A percentile compares a stretch with the other conserved stretches of the same genome.
phyloP scores from a whole-genome alignment of 2,113 vertebrate genomes.

The Coptodon bakossiorum region DNA sequence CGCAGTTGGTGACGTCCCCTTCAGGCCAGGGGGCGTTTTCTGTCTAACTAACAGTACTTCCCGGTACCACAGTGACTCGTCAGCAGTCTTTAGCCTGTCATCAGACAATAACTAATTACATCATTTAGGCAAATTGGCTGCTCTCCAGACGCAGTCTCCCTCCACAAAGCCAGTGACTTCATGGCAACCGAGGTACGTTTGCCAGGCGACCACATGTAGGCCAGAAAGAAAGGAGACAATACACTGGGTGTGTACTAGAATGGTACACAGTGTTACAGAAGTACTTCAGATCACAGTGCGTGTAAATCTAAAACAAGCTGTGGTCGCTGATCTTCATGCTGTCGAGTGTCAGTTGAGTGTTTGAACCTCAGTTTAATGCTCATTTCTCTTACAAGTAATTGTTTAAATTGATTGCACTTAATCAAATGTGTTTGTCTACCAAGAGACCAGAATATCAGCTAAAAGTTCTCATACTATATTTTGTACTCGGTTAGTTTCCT shows the following conservation, averaged over 20 bases:
- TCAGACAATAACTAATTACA: constrained; percentile 23
- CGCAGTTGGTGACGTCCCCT: constrained; percentile 12
- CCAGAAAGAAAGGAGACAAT: not conserved
- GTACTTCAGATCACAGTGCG: not conserved
- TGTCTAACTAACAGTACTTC: not conserved
- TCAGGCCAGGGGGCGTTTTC: not conserved
- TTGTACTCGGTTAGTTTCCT: not conserved
- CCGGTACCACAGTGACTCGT: not conserved
- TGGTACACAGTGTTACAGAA: not conserved
- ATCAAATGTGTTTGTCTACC: not conserved
- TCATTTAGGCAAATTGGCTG: constrained; percentile 13
- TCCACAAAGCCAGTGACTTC: constrained; percentile 30
- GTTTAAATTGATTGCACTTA: not conserved
- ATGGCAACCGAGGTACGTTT: not conserved
- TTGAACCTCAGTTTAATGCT: not conserved
- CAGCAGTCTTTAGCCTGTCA: not conserved
- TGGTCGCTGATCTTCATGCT: not conserved
- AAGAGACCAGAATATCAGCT: not conserved
- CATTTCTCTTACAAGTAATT: not conserved
- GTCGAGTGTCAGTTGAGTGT: not conserved
- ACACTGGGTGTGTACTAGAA: not conserved
- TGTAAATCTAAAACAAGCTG: not conserved
- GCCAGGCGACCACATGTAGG: not conserved
- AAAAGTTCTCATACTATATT: not conserved
- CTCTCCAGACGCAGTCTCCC: not conserved